These are phyloP conservation scores for Ageneiosus marmoratus DNA, from an alignment of 2,113 vertebrate genomes.

Conservation along the genomic window DNA sequence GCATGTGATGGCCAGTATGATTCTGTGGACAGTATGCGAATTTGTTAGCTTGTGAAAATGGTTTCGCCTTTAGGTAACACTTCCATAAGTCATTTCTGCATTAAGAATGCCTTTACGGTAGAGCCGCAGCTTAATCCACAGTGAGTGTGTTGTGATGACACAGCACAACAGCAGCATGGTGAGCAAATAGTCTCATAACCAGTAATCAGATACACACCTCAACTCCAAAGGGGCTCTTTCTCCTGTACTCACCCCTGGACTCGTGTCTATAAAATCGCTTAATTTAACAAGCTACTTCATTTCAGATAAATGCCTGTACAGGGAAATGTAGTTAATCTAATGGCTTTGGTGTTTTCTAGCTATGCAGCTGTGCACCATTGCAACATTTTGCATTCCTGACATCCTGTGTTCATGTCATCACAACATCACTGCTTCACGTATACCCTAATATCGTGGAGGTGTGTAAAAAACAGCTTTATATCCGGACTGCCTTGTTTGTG, in stretches of 20 bases:
- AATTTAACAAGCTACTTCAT: constrained; percentile 11
- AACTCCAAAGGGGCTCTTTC: background rate
- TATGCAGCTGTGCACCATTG: background rate
- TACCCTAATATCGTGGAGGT: background rate
- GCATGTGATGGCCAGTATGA: background rate
- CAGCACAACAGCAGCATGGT: background rate
- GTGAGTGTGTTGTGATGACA: background rate
- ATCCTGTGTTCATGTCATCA: background rate
- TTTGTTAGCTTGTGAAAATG: background rate
- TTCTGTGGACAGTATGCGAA: background rate
- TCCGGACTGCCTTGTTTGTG: constrained; percentile 1
- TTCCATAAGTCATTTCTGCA: background rate
- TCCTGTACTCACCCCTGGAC: background rate
- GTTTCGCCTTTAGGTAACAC: background rate
- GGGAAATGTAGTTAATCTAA: constrained; percentile 3
- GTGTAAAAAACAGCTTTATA: background rate
- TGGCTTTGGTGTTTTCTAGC: background rate
- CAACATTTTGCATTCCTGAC: background rate
- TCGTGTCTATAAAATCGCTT: background rate
- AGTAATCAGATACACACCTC: background rate
- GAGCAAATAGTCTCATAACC: background rate
- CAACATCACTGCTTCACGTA: background rate
- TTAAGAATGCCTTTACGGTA: background rate
- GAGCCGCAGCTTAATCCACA: background rate
- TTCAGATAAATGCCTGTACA: background rate